phyloP scores from a whole-genome alignment of 2,797 vertebrate genomes.

The Melanotaenia parkinsoni region DNA sequence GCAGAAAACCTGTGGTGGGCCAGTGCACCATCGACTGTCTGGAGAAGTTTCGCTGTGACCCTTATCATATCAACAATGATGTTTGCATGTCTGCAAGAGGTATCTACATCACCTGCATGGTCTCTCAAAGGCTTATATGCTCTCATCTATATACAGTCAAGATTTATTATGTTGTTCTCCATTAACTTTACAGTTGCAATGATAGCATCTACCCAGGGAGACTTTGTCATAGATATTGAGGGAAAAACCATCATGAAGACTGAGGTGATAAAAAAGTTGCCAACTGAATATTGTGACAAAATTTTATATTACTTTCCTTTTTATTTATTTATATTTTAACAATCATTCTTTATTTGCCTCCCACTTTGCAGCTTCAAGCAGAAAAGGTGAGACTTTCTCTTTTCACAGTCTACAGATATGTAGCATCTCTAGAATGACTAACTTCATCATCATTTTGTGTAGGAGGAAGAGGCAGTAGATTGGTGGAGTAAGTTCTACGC shows the following conservation, averaged over 20 bases:
- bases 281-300: not conserved
- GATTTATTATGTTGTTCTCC: not conserved
- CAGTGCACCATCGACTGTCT: conserved; percentile 94
- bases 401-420: not conserved
- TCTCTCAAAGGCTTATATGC: not conserved
- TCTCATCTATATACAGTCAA: not conserved
- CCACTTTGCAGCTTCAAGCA: conserved; percentile 57
- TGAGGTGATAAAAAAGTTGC: conserved; percentile 82
- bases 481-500: conserved; percentile 99
- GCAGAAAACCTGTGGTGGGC: conserved; percentile 94
- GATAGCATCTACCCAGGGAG: conserved; percentile 82
- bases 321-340: not conserved
- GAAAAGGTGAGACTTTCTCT: conserved; percentile 72
- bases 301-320: not conserved
- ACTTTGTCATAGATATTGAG: conserved; percentile 90
- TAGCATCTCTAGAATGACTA: not conserved
- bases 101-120: conserved; percentile 55
- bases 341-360: conserved; percentile 27
- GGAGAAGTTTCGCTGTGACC: conserved; percentile 93
- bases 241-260: conserved; percentile 85
- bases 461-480: conserved; percentile 95
- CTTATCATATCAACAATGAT: conserved; percentile 81
- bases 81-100: conserved; percentile 88
- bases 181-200: conserved; percentile 80
- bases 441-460: conserved; percentile 12